These are phyloP conservation scores for Epistrophella euchroma DNA, from an alignment of 2,888 invertebrate species.

Conservation along the genomic window DNA sequence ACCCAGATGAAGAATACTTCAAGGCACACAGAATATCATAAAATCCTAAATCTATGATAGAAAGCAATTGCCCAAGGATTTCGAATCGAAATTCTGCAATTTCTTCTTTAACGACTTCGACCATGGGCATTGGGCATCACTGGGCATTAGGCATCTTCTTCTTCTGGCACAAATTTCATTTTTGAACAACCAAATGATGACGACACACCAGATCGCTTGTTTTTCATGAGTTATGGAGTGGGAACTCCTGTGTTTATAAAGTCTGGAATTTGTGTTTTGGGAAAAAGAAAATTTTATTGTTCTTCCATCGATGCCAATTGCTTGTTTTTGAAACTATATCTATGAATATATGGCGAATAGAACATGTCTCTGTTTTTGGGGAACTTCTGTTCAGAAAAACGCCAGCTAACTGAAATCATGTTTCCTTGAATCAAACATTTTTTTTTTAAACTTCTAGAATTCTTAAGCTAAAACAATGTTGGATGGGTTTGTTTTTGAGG, in stretches of 20 bases:
- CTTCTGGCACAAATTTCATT: background rate
- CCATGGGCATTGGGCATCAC: background rate
- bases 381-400: background rate
- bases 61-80: slow-evolving; percentile 69
- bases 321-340: slow-evolving; percentile 1
- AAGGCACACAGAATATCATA: slow-evolving; percentile 49
- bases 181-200: slow-evolving; percentile 1
- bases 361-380: background rate
- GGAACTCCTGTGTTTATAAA: slow-evolving; percentile 13
- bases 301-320: slow-evolving; percentile 37
- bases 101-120: slow-evolving; percentile 18
- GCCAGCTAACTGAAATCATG: background rate
- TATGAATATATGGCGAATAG: background rate
- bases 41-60: slow-evolving; percentile 64
- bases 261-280: slow-evolving; percentile 53
- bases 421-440: background rate
- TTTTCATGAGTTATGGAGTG: slow-evolving; percentile 36
- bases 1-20: slow-evolving; percentile 59
- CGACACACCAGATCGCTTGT: slow-evolving; percentile 22
- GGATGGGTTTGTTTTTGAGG: too few relatives aligned
- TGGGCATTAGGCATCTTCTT: background rate
- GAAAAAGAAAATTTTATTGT: slow-evolving; percentile 44
- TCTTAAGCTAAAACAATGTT: background rate
- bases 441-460: background rate
- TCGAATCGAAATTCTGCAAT: slow-evolving; percentile 53